Conservation (phyloP, 2,888 invertebrate species). For the Lomographa bimaculata region DNA sequence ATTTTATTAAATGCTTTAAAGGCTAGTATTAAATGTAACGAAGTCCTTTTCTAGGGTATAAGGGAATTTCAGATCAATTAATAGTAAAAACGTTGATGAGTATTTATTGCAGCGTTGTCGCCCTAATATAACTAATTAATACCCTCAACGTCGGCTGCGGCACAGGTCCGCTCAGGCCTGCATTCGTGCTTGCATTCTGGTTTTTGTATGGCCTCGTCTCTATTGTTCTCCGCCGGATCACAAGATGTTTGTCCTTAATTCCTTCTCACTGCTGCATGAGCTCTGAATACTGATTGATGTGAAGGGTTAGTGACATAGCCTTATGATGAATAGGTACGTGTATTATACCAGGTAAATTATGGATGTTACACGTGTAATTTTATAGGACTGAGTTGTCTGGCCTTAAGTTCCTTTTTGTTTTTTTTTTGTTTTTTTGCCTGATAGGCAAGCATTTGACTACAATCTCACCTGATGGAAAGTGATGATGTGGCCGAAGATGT, state of each 20-base stretch:
- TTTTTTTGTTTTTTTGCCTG: no score
- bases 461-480: no score
- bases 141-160: constrained; percentile 52
- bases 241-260: constrained; percentile 76
- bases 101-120: constrained; percentile 55
- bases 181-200: constrained; percentile 61
- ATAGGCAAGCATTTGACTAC: no score
- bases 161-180: constrained; percentile 56
- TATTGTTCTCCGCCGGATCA: constrained; percentile 77
- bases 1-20: constrained; percentile 2
- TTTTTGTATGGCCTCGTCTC: constrained; percentile 69
- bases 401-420: no score
- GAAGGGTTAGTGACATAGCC: constrained; percentile 38
- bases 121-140: constrained; percentile 78
- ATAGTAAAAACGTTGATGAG: constrained; percentile 37
- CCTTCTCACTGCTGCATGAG: constrained; percentile 75
- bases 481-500: no score
- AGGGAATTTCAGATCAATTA: constrained; percentile 7
- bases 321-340: constrained; percentile 20
- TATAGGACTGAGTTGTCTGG: no score
- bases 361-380: constrained; percentile 10
- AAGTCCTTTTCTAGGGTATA: constrained; percentile 9
- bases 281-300: constrained; percentile 69
- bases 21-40: neutral
- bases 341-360: constrained; percentile 6